These are phyloP conservation scores for Sitodiplosis mosellana DNA, from an alignment of 1,140 invertebrate species.

Conservation along the genomic window DNA sequence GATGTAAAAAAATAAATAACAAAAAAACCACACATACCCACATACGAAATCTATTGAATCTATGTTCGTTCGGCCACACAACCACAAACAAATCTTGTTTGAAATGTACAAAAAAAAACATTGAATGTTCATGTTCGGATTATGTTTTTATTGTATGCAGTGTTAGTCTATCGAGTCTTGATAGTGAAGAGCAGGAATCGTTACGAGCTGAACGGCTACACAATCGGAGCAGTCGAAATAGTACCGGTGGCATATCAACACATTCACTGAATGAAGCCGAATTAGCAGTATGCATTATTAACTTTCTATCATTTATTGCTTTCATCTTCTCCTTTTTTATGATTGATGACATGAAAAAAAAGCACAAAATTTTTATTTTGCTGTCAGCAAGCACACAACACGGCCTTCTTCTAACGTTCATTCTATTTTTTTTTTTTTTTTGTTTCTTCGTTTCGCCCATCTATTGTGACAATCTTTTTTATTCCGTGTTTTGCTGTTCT, in stretches of 20 bases:
- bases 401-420: too few species aligned
- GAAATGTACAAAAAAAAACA: neutral
- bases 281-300: slow-evolving; percentile 38
- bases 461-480: too few species aligned
- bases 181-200: slow-evolving; percentile 33
- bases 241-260: slow-evolving; percentile 48
- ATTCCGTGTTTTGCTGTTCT: too few species aligned
- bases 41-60: too few species aligned
- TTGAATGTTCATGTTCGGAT: neutral
- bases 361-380: too few species aligned
- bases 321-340: neutral
- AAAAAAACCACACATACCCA: too few species aligned
- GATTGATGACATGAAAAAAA: slow-evolving; percentile 3
- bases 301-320: neutral
- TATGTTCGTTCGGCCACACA: too few species aligned
- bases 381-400: too few species aligned
- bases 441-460: too few species aligned
- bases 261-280: slow-evolving; percentile 73
- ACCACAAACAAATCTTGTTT: neutral
- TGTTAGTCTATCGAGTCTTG: slow-evolving; percentile 32
- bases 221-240: slow-evolving; percentile 26
- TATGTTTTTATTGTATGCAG: slow-evolving; percentile 2
- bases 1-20: too few species aligned
- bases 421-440: too few species aligned
- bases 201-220: slow-evolving; percentile 22